Evolutionary conservation across 2,113 vertebrate genomes (phyloP).

Genomic region (Cyprinodon tularosa): DNA sequence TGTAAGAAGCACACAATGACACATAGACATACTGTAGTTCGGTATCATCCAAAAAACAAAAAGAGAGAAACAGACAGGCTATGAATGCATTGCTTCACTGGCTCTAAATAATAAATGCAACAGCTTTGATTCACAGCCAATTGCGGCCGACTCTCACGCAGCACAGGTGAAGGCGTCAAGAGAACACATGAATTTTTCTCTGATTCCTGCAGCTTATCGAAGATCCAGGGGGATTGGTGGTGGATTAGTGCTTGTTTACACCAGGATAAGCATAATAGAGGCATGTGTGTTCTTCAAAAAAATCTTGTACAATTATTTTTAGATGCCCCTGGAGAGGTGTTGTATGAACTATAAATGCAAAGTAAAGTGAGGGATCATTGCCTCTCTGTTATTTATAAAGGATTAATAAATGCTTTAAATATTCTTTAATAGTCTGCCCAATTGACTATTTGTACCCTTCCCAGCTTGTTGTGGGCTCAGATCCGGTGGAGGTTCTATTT

Average conservation of each 20-base stretch:
- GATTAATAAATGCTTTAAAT: constrained; percentile 25
- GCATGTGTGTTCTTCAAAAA: constrained; percentile 9
- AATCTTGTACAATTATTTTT: constrained; percentile 42
- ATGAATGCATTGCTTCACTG: constrained; percentile 36
- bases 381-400: constrained; percentile 21
- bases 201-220: constrained; percentile 36
- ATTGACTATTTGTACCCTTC: constrained; percentile 53
- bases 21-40: not conserved
- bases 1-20: constrained; percentile 4
- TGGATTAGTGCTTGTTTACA: constrained; percentile 60
- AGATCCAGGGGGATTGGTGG: constrained; percentile 43
- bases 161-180: constrained; percentile 40
- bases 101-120: constrained; percentile 57
- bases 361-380: constrained; percentile 30
- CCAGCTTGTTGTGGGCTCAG: constrained; percentile 64
- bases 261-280: constrained; percentile 42
- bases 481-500: constrained; percentile 62
- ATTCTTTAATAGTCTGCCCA: constrained; percentile 16
- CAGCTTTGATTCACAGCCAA: constrained; percentile 48
- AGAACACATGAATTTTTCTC: constrained; percentile 33
- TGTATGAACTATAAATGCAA: constrained; percentile 28
- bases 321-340: constrained; percentile 11
- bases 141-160: constrained; percentile 19
- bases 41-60: not conserved
- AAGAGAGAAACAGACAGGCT: constrained; percentile 8